Evolutionary conservation across 2,113 vertebrate species (phyloP).

Genomic region (Cinclus cinclus): DNA sequence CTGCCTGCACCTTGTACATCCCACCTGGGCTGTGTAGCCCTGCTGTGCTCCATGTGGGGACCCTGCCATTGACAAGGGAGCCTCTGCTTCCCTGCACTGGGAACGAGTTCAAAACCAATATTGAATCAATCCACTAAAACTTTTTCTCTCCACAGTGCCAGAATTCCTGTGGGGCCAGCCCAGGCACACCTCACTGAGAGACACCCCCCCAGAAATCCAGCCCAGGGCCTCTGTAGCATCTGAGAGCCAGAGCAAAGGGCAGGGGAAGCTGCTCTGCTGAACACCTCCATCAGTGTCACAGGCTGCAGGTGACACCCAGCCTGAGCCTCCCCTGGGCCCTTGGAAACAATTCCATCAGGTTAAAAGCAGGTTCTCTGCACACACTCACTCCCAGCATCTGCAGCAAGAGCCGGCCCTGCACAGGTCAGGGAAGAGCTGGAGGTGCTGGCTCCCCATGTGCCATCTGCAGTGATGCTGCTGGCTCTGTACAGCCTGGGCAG

Average conservation of each 20-base stretch:
- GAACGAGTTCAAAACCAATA: conserved; percentile 7
- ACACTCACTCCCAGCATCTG: fast-evolving
- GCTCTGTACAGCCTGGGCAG: background rate
- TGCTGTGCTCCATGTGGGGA: fast-evolving
- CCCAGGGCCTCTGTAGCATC: background rate
- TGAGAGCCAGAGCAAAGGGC: fast-evolving
- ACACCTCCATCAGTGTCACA: fast-evolving
- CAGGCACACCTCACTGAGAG: background rate
- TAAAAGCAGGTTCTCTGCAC: background rate
- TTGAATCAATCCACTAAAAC: conserved; percentile 5
- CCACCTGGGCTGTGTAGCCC: background rate
- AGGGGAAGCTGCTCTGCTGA: background rate
- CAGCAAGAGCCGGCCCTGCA: background rate
- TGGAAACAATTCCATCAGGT: no score
- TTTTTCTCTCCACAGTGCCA: background rate
- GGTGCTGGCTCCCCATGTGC: fast-evolving
- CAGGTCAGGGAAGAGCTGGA: fast-evolving
- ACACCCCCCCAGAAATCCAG: background rate
- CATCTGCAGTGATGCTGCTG: fast-evolving
- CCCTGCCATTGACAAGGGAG: background rate
- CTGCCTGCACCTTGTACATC: background rate
- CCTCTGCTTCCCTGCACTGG: background rate
- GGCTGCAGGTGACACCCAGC: background rate
- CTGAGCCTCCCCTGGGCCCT: background rate
- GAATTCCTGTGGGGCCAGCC: background rate